Conservation (phyloP, 2,888 invertebrate genomes). For the Perithous albicinctus region DNA sequence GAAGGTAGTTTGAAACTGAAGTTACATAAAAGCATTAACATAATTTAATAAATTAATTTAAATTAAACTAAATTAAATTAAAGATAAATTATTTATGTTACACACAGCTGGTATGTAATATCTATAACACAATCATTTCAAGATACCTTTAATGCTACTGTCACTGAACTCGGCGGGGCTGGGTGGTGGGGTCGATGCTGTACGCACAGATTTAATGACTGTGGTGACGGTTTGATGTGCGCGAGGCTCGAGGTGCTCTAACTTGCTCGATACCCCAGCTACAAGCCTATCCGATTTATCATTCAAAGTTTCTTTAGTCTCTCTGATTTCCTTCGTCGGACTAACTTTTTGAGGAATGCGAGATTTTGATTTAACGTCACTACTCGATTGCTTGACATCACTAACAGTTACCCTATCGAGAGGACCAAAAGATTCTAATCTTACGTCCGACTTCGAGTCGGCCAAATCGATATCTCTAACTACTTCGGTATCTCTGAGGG, state of each 20-base stretch:
- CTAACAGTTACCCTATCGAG: constrained; percentile 58
- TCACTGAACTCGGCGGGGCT: constrained; percentile 84
- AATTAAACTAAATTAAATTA: constrained; percentile 77
- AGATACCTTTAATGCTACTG: constrained; percentile 85
- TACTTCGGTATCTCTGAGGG: constrained; percentile 63
- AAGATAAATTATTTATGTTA: constrained; percentile 83
- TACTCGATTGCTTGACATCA: constrained; percentile 53
- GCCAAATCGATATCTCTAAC: constrained; percentile 68
- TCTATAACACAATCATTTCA: constrained; percentile 84
- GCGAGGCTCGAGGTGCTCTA: constrained; percentile 84
- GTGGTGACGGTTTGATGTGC: constrained; percentile 84
- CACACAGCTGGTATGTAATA: constrained; percentile 85
- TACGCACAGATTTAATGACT: constrained; percentile 84
- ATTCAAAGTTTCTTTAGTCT: constrained; percentile 45
- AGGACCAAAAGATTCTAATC: constrained; percentile 71
- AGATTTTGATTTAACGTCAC: constrained; percentile 70
- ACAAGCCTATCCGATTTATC: constrained; percentile 75
- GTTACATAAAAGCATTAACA: constrained; percentile 79
- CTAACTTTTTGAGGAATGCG: constrained; percentile 81
- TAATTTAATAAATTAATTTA: constrained; percentile 52
- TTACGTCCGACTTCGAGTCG: constrained; percentile 68
- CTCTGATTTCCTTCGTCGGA: constrained; percentile 69
- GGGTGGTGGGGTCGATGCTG: constrained; percentile 84
- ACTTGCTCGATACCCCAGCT: constrained; percentile 75
- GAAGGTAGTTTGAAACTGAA: constrained; percentile 79